Evolutionary conservation across 2,113 vertebrate species (phyloP), one percentile per base, ranked within the genome.

Genomic region (Galbula dea): DNA sequence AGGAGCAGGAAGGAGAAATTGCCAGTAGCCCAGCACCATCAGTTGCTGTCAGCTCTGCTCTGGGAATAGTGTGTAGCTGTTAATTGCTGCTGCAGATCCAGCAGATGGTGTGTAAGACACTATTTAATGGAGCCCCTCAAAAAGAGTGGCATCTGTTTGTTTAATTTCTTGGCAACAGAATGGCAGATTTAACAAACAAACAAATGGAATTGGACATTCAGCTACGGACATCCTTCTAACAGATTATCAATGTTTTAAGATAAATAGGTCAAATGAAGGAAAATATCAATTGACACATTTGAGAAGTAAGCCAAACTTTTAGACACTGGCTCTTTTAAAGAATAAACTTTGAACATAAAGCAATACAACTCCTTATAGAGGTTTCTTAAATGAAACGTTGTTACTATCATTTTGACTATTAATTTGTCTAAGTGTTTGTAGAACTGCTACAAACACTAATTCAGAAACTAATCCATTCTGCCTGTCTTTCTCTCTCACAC

Each of bases 141-240:
- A 94, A 91, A 94, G 91, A 90, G 93, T 95, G 96, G 97, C 97
- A 97, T 97, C 97, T 97, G 97, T 96, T 98, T 98, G 96, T 97
- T 97, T 97, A 97, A 97, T 97, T 96, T 97, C 96, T 97, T 97
- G 83, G 81, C 81, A 94, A 94, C 41, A 30, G 88, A 96, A 95
- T 0, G 10, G 66, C 86, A 92, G 92, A 94, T 97, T 96, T 96
- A 93, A 97, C 97, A 97, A 96, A 96, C 96, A 97, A 95, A 94
- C 83, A 74, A 91, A 93, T 77, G 8, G 91, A 95, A 92, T 86
- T 77, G 65, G 89, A 94, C 87, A 69, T 94, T 97, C 95, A 85
- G 79, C 95, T 95, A 89, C 18, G 86, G 97, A 71, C 15, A 24
- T 93, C 83, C 63, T 57, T 48, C 82, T 52, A 82, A 88, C 63